Evolutionary conservation across 2,888 invertebrate species (phyloP), one percentile per base, ranked within the genome.

Genomic region (Trachelus stipa): DNA sequence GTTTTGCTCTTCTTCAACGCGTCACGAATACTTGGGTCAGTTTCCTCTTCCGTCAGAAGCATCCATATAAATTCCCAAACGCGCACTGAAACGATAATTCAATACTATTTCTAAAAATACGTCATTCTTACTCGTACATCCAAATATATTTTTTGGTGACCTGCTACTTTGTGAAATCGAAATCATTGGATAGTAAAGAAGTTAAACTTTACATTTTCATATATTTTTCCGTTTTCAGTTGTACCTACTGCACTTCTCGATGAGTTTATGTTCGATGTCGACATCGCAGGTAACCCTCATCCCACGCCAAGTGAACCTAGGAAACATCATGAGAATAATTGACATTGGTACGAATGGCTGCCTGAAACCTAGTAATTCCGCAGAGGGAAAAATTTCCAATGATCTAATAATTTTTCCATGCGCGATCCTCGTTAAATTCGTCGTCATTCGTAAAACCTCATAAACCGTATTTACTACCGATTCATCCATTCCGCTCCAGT

Each of bases 391-490:
- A 40, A 15, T 40, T 2, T 40, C 15, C 15, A 40, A 15, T 4
- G 15, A 15, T 15, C 15, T 40, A 15, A 15, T 6, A 15, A 40
- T 56, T 23, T 56, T 56, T 56, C 23, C 56, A 23, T 2, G 9
- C 23, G 71, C 71, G 23, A 34, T 15, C 12, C 12, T 71, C 71
- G 71, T 71, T 71, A 71, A 31, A 71, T 23, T 71, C 71, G 12
- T 31, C 31, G 71, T 31, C 15, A 12, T 33, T 31, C 31, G 33
- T 34, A 34, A 71, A 71, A 31, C 33, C 71, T 71, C 33, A 34
- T 71, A 71, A 71, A 31, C 12, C 71, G 31, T 34, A 31, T 71
- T 71, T 71, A 71, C 71, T 71, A 12, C 31, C 71, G 12, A 71
- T 31, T 71, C 71, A 0, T 71, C 12, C 31, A 56, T 56, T 56